Percentiles rank a stretch among this genome's conserved stretches.
Conservation (phyloP, 2,797 vertebrate genomes). For the Orestias chungarensis region DNA sequence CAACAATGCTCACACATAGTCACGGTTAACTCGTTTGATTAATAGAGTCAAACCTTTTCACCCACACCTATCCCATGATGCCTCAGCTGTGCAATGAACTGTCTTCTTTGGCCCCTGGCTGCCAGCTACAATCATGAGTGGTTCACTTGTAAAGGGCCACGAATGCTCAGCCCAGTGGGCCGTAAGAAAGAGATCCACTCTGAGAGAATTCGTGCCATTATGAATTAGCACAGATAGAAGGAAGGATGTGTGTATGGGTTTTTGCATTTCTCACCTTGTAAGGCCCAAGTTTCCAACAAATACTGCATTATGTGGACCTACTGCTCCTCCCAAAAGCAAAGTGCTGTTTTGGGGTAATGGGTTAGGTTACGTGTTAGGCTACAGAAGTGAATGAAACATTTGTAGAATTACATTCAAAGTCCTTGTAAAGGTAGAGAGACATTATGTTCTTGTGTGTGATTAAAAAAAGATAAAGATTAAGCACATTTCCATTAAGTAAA, state of each 20-base stretch:
- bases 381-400: too few species aligned
- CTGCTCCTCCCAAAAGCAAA: too few species aligned
- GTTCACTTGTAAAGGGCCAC: conserved; percentile 32
- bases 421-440: too few species aligned
- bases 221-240: conserved; percentile 25
- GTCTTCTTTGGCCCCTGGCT: conserved; percentile 31
- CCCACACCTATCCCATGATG: conserved; percentile 52
- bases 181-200: conserved; percentile 37
- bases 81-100: conserved; percentile 46
- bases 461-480: not conserved
- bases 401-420: too few species aligned
- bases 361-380: too few species aligned
- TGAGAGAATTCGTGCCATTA: conserved; percentile 33
- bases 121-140: conserved; percentile 45
- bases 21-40: conserved; percentile 56
- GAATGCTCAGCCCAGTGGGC: conserved; percentile 38
- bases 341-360: too few species aligned
- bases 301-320: too few species aligned
- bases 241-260: conserved; percentile 4
- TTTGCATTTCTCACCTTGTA: too few species aligned
- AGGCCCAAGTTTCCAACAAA: too few species aligned
- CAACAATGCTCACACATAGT: conserved; percentile 27
- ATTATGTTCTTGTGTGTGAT: not conserved
- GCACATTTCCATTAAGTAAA: conserved; percentile 19
- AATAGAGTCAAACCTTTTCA: conserved; percentile 45